Conservation (phyloP, 2,797 vertebrate species). For the Leuciscus waleckii region DNA sequence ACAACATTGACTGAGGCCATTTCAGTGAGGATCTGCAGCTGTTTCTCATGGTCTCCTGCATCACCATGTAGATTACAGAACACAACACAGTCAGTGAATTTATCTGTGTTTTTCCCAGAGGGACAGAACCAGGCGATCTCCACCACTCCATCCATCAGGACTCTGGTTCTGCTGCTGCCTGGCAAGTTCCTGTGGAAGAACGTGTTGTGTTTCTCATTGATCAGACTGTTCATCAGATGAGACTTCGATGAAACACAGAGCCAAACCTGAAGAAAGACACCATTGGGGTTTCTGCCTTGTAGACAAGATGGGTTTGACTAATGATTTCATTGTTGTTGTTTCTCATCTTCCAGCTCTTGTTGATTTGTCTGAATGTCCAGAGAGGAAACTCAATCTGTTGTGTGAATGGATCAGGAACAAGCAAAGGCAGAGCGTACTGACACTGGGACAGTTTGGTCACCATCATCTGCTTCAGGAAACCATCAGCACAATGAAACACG, state of each 20-base stretch:
- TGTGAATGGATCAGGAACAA: not conserved
- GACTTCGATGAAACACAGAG: not conserved
- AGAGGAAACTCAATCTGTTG: not conserved
- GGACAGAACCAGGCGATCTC: not conserved
- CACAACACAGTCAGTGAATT: not conserved
- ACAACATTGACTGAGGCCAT: not conserved
- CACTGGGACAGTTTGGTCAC: not conserved
- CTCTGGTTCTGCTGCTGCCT: not conserved
- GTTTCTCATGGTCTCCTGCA: not conserved
- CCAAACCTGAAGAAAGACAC: not conserved
- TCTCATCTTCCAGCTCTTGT: not conserved
- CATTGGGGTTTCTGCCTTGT: not conserved
- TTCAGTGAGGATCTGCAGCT: not conserved
- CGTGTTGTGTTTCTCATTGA: slow-evolving; percentile 8
- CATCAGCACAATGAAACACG: not conserved
- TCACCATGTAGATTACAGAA: not conserved
- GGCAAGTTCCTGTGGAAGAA: not conserved
- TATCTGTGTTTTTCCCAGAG: not conserved
- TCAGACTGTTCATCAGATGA: not conserved
- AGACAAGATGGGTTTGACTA: not conserved
- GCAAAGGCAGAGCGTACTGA: not conserved
- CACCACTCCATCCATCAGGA: not conserved
- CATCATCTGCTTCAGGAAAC: not conserved
- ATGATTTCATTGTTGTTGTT: not conserved
- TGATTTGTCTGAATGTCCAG: not conserved